A percentile compares a stretch with the other conserved stretches of the same genome.
Conservation (phyloP, 2,797 vertebrate species). For the Iguana delicatissima region DNA sequence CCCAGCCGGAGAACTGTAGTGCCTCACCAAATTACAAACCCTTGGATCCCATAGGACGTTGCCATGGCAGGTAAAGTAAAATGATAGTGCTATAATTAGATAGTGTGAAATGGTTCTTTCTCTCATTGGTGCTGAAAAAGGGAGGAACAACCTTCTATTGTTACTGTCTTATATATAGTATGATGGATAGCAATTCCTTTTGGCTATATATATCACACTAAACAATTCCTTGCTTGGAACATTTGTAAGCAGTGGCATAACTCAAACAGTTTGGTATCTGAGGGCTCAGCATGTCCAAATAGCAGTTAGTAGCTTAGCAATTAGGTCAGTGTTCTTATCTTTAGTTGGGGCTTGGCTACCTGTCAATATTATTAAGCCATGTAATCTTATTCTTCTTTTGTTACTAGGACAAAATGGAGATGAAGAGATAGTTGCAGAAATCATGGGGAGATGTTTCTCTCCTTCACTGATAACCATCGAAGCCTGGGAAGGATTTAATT, state of each 20-base stretch:
- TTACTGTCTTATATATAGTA: conserved; percentile 17
- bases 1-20: no score
- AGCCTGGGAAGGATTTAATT: conserved; percentile 91
- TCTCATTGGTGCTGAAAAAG: conserved; percentile 28
- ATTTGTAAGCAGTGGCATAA: conserved; percentile 33
- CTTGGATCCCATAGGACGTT: no score
- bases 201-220: not conserved
- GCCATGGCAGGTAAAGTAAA: no score
- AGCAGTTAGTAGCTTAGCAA: not conserved
- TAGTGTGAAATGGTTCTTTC: not conserved
- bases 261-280: not conserved
- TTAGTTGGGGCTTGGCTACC: not conserved
- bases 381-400: conserved; percentile 44
- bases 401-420: conserved; percentile 76
- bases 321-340: not conserved
- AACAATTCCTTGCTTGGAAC: conserved; percentile 19
- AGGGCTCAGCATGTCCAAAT: not conserved
- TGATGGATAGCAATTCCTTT: conserved; percentile 31
- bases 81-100: no score
- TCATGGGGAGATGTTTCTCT: conserved; percentile 86
- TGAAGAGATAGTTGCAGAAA: conserved; percentile 84
- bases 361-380: conserved; percentile 2
- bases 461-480: conserved; percentile 81
- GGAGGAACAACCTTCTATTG: conserved; percentile 16
- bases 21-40: no score